Evolutionary conservation across 2,888 invertebrate species (phyloP), one percentile per base, ranked within the genome.

Genomic region (Drosophila greeni): DNA sequence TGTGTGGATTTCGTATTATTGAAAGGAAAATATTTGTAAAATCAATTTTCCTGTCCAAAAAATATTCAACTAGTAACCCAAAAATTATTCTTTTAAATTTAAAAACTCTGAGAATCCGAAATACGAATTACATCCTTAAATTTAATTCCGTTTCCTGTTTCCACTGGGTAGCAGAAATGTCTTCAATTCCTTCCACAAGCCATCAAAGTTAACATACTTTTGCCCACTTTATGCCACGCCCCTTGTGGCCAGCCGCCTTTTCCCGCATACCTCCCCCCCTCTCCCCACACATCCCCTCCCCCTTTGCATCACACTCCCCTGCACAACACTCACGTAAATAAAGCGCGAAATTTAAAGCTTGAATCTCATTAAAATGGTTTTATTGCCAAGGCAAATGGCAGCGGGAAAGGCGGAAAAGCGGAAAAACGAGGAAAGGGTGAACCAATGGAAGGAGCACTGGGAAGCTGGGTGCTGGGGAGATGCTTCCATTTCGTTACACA

Each of bases 291-390:
- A 29, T 20, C 36, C 24, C 39, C 31, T 43, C 52, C 48, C 67
- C 48, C 67, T 64, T 37, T 40, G n/a, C 48, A 36, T 45, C 18
- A 45, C 70, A 57, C 66, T 67, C 49, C 55, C 61, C 64, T 33
- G 51, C 52, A 52, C 56, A 56, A 56, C 74, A 66, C 67, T 73
- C 73, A 67, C 79, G 75, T 79, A 81, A 83, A 76, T 81, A 83
- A 81, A 78, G 82, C 76, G 78, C 73, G 53, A 83, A 81, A 76
- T 81, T 81, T 81, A 81, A 81, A 81, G 83, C 83, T 76, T 68
- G 78, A 81, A 81, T 81, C 78, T 83, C 81, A 81, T 81, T 81
- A 81, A 81, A 81, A 81, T 70, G 75, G 56, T 83, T 81, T 81
- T 83, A 81, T 81, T 81, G 72, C 81, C 72, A 70, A 60, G 60